A percentile compares a stretch with the other conserved stretches of the same genome.
Evolutionary conservation across 2,797 vertebrate species (phyloP).

Genomic region (Tokudaia muenninki): DNA sequence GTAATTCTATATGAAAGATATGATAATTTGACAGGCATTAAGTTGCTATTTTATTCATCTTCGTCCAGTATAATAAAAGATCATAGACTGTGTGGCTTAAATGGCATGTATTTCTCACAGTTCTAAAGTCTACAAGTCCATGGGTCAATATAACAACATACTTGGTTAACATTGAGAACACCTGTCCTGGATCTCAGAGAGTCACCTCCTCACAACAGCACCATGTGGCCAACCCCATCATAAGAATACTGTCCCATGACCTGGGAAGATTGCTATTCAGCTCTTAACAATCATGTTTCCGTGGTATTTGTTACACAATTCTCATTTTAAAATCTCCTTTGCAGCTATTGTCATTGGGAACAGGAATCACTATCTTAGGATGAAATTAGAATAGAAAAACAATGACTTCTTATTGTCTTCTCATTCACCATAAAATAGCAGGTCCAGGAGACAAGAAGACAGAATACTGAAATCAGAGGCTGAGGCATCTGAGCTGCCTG

Average conservation of each 20-base stretch:
- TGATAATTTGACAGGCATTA: conserved; percentile 62
- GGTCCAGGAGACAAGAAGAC: neutral
- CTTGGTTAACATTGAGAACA: neutral
- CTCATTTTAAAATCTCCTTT: neutral
- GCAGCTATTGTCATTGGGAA: neutral
- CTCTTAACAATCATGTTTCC: neutral
- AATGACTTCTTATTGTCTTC: neutral
- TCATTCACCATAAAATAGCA: neutral
- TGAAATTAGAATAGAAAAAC: neutral
- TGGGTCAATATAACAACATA: neutral
- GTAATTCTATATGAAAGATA: conserved; percentile 53
- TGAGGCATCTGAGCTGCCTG: neutral
- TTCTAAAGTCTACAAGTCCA: neutral
- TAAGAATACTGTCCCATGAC: neutral
- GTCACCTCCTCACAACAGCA: neutral
- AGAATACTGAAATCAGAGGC: neutral
- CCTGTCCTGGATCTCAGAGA: neutral
- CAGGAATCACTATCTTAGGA: neutral
- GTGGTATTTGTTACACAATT: conserved; percentile 56
- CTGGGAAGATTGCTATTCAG: neutral
- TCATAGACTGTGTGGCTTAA: neutral
- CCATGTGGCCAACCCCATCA: neutral
- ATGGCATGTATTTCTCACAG: neutral
- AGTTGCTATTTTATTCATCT: conserved; percentile 7
- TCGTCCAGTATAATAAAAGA: neutral